These are phyloP conservation scores for Zygaena filipendulae DNA, from an alignment of 2,888 invertebrate genomes.

Conservation along the genomic window DNA sequence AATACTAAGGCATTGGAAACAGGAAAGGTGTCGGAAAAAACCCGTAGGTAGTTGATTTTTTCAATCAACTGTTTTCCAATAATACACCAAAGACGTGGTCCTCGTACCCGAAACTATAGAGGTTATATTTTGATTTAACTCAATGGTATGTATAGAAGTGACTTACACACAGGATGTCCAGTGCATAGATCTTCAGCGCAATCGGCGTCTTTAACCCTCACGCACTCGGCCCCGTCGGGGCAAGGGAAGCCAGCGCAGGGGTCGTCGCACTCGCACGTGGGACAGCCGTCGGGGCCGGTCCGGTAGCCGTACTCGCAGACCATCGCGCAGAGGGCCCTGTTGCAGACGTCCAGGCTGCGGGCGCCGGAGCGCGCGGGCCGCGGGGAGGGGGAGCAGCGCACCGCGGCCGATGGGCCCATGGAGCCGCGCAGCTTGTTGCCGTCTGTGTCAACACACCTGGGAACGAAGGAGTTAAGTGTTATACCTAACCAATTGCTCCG, in stretches of 20 bases:
- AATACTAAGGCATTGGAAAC: no score
- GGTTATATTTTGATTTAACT: no score
- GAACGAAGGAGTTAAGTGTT: neutral
- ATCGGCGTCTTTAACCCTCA: conserved; percentile 75
- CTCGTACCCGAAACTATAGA: no score
- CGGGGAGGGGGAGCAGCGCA: conserved; percentile 67
- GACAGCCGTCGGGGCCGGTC: conserved; percentile 74
- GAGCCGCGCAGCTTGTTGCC: conserved; percentile 83
- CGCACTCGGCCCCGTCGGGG: conserved; percentile 77
- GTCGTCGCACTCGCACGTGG: conserved; percentile 87
- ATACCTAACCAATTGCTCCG: no score
- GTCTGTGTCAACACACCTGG: conserved; percentile 78
- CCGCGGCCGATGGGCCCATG: conserved; percentile 80
- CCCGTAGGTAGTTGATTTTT: no score
- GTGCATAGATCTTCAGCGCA: conserved; percentile 74
- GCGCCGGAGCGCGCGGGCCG: conserved; percentile 46
- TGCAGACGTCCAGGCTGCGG: conserved; percentile 70
- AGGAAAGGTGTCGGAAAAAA: no score
- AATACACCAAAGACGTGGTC: no score
- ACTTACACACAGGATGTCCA: conserved; percentile 82
- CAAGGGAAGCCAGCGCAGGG: conserved; percentile 85
- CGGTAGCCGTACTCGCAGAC: conserved; percentile 89
- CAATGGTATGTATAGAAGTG: no score
- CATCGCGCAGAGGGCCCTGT: conserved; percentile 80
- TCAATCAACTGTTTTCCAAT: no score